Conservation (phyloP, 2,797 vertebrate genomes). For the Acanthopagrus latus region DNA sequence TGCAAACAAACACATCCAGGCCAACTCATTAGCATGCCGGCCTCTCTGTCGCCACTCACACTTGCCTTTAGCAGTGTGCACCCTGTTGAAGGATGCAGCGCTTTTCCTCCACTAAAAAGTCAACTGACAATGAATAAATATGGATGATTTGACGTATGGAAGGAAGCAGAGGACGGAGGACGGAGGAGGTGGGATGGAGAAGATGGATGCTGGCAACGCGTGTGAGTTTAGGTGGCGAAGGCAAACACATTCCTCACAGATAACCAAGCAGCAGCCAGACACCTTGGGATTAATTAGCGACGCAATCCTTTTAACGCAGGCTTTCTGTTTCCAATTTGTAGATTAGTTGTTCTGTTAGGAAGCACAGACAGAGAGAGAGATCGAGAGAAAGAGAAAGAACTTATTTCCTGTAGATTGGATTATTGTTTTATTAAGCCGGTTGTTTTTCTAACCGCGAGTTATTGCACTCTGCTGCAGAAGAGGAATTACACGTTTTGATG, state of each 20-base stretch:
- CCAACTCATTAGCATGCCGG: constrained; percentile 8
- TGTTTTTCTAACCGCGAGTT: constrained; percentile 26
- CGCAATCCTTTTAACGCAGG: constrained; percentile 48
- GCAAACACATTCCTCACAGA: constrained; percentile 50
- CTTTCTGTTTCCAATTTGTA: constrained; percentile 67
- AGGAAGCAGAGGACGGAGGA: neutral
- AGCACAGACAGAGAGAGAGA: constrained; percentile 1
- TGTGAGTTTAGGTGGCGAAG: constrained; percentile 19
- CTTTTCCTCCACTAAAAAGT: constrained; percentile 8
- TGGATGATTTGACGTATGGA: constrained; percentile 22
- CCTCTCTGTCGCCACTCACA: neutral
- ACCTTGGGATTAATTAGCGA: constrained; percentile 73
- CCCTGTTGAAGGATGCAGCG: constrained; percentile 14
- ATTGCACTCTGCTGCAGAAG: constrained; percentile 1
- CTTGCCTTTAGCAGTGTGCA: constrained; percentile 24
- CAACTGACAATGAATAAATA: constrained; percentile 17
- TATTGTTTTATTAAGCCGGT: constrained; percentile 31
- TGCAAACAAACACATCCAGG: constrained; percentile 14
- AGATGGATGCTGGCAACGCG: constrained; percentile 20
- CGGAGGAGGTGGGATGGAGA: constrained; percentile 7
- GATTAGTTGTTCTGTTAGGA: constrained; percentile 52
- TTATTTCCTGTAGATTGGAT: constrained; percentile 31
- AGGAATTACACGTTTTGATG: constrained; percentile 13
- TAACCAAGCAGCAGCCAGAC: constrained; percentile 52
- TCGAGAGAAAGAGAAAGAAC: neutral